Base-by-base conservation (phyloP, 2,797 vertebrate species). In the Fistularia commersonii region DNA sequence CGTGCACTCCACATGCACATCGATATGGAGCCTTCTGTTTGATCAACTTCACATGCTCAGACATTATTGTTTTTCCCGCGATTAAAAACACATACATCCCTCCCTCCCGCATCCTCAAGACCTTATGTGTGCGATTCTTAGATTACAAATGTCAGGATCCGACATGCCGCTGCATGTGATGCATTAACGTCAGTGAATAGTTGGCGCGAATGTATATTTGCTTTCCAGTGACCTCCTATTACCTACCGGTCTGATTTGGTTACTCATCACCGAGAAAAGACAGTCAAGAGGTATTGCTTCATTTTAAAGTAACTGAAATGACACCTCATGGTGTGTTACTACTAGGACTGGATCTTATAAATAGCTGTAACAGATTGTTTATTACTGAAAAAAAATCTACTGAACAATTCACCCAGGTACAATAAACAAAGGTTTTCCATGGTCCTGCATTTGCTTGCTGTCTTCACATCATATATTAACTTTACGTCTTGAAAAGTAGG, bases 181-280 rank as follows among this genome's bases (percentile, higher is more conserved):
- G 13, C n/a, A 32, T 47, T 40, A n/a, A 32, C 41, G 37, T n/a
- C 11, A 51, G 49, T 51, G 15, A 58, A 45, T 23, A 23, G 31
- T 42, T 66, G 61, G 45, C 54, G 66, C 57, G 23, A 48, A 57
- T 43, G 54, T 45, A 64, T 61, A 58, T 72, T 53, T 52, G 40
- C 35, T 66, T 56, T 34, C 37, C 32, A 42, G 4, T 36, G 37
- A 47, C 44, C 41, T 46, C 48, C 42, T 6, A 7, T 36, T 8
- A 41, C 32, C 39, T 8, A 37, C 57, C 41, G 23, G 6, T 43
- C 11, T 44, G 15, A 10, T 45, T 12, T 8, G 33, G 13, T 7
- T 36, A 33, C 13, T 13, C 12, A n/a, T 23, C 11, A 32, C n/a
- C 33, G 32, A 39, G 7, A 46, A 8, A 1, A 52, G 10, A 11